Percentiles rank a stretch among this genome's conserved stretches.
Evolutionary conservation across 2,888 invertebrate species (phyloP).

Genomic region (Euphydryas editha): DNA sequence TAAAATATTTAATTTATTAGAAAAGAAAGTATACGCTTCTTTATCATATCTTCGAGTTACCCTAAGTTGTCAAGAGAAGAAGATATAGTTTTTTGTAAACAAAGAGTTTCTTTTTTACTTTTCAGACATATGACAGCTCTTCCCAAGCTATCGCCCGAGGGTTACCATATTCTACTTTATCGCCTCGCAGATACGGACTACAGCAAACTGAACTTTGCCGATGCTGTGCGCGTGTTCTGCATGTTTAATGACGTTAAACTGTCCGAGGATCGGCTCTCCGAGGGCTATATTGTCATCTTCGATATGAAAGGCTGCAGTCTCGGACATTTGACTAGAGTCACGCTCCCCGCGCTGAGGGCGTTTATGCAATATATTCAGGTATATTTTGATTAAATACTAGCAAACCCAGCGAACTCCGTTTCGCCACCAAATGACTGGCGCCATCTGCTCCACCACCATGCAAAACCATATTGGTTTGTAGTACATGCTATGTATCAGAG

Average conservation of each 20-base stretch:
- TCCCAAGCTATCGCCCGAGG: conserved; percentile 85
- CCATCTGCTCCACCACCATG: no score
- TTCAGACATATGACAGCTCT: conserved; percentile 85
- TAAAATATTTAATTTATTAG: no score
- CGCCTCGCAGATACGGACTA: conserved; percentile 84
- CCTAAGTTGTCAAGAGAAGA: no score
- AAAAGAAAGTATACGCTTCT: no score
- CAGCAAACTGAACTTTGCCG: conserved; percentile 85
- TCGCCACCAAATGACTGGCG: no score
- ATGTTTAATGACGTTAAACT: conserved; percentile 87
- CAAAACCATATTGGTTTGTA: no score
- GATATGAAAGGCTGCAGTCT: conserved; percentile 87
- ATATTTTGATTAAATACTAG: no score
- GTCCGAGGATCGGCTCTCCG: conserved; percentile 83
- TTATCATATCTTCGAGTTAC: no score
- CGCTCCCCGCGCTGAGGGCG: conserved; percentile 84
- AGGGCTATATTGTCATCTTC: conserved; percentile 86
- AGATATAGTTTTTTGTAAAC: background rate
- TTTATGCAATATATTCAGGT: conserved; percentile 88
- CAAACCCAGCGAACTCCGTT: no score
- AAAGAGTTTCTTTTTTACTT: conserved; percentile 2
- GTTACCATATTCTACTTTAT: conserved; percentile 85
- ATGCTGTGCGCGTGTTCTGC: conserved; percentile 85
- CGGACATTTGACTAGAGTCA: conserved; percentile 86
- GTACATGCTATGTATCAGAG: no score